A percentile compares a stretch with the other conserved stretches of the same genome.
Conservation (phyloP, 1,140 invertebrate genomes). For the Orussus abietinus region DNA sequence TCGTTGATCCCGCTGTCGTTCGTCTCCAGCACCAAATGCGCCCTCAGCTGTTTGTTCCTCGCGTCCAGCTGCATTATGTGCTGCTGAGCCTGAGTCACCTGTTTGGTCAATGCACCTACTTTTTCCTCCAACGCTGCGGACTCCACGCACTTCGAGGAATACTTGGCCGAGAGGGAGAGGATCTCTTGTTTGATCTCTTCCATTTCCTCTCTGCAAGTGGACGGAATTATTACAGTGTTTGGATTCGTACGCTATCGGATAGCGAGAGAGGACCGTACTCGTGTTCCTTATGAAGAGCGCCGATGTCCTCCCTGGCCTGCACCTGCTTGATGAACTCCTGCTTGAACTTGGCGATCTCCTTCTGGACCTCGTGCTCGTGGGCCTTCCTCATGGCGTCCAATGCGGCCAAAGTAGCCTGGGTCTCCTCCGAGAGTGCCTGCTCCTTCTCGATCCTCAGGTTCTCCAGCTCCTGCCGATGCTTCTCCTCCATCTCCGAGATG, state of each 20-base stretch:
- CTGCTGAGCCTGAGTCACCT: conserved; percentile 75
- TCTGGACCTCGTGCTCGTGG: conserved; percentile 85
- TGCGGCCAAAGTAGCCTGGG: conserved; percentile 75
- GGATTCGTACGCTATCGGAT: too few species aligned
- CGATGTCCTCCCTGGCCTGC: conserved; percentile 59
- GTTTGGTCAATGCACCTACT: conserved; percentile 69
- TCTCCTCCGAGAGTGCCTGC: conserved; percentile 84
- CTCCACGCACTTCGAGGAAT: conserved; percentile 88
- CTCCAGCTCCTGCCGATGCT: conserved; percentile 73
- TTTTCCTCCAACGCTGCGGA: conserved; percentile 82
- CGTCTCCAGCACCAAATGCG: conserved; percentile 66
- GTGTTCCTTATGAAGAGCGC: conserved; percentile 57
- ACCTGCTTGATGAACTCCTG: conserved; percentile 76
- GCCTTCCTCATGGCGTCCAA: conserved; percentile 90
- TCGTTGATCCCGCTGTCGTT: conserved; percentile 41
- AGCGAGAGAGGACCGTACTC: conserved; percentile 43
- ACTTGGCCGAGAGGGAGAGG: conserved; percentile 82
- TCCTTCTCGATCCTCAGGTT: conserved; percentile 77
- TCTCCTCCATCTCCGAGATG: conserved; percentile 78
- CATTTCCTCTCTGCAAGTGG: conserved; percentile 68
- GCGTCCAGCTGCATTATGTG: conserved; percentile 74
- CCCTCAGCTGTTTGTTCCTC: conserved; percentile 72
- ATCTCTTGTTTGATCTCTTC: conserved; percentile 82
- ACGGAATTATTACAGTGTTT: conserved; percentile 1
- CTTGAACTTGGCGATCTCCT: conserved; percentile 83